Evolutionary conservation across 2,797 vertebrate genomes (phyloP), one percentile per base, ranked within the genome.

Genomic region (Babyrousa celebensis): DNA sequence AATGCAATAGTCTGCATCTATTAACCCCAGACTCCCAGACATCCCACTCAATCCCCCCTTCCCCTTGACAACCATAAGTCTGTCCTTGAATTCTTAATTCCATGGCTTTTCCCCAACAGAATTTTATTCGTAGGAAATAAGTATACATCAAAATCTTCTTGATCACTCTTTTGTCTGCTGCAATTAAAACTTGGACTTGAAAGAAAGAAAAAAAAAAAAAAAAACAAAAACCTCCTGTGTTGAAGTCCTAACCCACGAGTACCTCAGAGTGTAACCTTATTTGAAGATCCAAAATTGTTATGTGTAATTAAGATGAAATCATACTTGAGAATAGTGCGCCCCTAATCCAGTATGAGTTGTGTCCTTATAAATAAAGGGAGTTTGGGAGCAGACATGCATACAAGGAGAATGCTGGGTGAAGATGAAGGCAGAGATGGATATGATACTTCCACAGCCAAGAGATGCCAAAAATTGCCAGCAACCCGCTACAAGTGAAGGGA

Each of bases 91-190:
- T 68, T 65, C 25, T 89, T 68, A 32, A 14, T 67, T 79, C n/a
- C 4, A 5, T 79, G 75, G 17, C 14, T 74, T 29, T 86, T 89
- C 23, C 23, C 17, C 85, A 89, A 20, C 0, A 52, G 32, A 82
- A 90, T 52, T 82, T 74, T 65, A 70, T 63, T 48, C 25, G 71
- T 84, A 67, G 52, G 12, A 82, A 83, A 21, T 92, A 75, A 89
- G 0, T 25, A 7, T 63, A 12, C 16, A 10, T 48, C 27, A 67
- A 48, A 63, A 60, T 58, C 20, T 27, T 70, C 27, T 74, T 52
- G 11, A 63, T 63, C 36, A 27, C 27, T 54, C 48, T 85, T 0
- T 54, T 65, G 18, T 21, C 62, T 14, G 63, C 60, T 85, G 14
- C 7, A 20, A 54, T 65, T 92, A 70, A 79, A 70, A 48, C 43